phyloP scores from a whole-genome alignment of 1,140 invertebrate species.

The Cephus cinctus region DNA sequence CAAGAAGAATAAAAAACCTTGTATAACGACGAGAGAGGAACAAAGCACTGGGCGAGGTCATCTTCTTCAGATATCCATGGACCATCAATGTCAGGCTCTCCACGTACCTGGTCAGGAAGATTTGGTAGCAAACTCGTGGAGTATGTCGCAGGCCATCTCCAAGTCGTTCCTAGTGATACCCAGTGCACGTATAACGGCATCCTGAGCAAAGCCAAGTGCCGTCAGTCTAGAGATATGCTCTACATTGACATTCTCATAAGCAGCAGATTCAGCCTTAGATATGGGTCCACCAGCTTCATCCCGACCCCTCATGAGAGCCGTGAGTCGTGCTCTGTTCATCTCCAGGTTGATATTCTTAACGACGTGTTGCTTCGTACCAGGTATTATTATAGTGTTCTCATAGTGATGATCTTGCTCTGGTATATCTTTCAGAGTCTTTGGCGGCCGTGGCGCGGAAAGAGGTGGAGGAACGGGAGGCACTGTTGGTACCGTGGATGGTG shows the following conservation, averaged over 20 bases:
- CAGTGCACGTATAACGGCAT: conserved; percentile 85
- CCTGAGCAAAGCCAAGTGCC: conserved; percentile 84
- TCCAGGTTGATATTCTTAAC: conserved; percentile 50
- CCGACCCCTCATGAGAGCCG: conserved; percentile 49
- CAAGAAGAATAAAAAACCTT: conserved; percentile 18
- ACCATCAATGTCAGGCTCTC: conserved; percentile 1
- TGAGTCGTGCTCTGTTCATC: conserved; percentile 39
- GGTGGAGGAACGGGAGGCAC: conserved; percentile 47
- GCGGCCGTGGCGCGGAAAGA: conserved; percentile 42
- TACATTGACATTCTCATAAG: conserved; percentile 89
- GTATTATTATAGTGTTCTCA: conserved; percentile 61
- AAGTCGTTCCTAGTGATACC: conserved; percentile 90
- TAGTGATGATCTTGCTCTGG: conserved; percentile 59
- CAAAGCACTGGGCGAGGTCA: not conserved
- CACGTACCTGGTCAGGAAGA: conserved; percentile 51
- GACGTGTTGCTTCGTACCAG: conserved; percentile 56
- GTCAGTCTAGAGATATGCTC: conserved; percentile 86
- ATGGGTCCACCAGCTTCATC: conserved; percentile 35
- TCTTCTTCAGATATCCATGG: not conserved
- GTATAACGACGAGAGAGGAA: conserved; percentile 1
- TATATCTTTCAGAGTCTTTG: conserved; percentile 34
- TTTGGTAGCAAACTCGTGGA: conserved; percentile 87
- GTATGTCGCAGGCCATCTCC: conserved; percentile 92
- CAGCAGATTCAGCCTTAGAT: conserved; percentile 39
- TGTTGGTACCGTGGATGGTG: conserved; percentile 15